Percentiles rank a stretch among this genome's conserved stretches.
Evolutionary conservation across 2,888 invertebrate species (phyloP).

Genomic region (Cepaea hortensis): DNA sequence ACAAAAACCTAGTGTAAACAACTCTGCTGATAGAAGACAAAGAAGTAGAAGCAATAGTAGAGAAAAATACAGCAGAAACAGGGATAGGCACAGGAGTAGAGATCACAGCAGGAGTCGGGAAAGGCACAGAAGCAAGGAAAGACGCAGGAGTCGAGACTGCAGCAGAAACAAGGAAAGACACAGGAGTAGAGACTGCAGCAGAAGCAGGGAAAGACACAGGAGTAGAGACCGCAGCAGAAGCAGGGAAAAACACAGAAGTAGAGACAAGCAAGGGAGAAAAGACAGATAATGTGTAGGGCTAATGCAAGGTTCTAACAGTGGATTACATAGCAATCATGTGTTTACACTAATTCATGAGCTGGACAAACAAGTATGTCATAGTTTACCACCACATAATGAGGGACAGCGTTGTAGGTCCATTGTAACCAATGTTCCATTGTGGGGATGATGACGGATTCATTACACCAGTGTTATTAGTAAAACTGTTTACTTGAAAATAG

Average conservation of each 20-base stretch:
- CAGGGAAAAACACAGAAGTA: not conserved
- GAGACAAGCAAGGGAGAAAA: not conserved
- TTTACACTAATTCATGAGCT: too few relatives aligned
- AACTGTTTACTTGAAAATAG: too few relatives aligned
- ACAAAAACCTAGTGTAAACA: not conserved
- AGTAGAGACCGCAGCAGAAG: not conserved
- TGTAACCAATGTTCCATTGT: too few relatives aligned
- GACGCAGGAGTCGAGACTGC: not conserved
- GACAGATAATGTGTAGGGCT: too few relatives aligned
- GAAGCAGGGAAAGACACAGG: not conserved
- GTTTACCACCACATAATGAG: too few relatives aligned
- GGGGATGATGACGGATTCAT: too few relatives aligned
- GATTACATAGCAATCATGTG: too few relatives aligned
- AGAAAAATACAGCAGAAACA: conserved; percentile 14
- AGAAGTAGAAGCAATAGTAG: conserved; percentile 22
- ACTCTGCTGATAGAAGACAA: not conserved
- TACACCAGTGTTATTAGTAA: too few relatives aligned
- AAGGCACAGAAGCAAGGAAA: conserved; percentile 20
- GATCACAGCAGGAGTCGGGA: conserved; percentile 31
- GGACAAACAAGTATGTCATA: too few relatives aligned
- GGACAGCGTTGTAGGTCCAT: too few relatives aligned
- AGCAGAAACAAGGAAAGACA: conserved; percentile 8
- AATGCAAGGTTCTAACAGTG: too few relatives aligned
- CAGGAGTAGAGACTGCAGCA: not conserved
- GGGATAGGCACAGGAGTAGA: conserved; percentile 22